Percentiles rank a stretch among this genome's conserved stretches.
Evolutionary conservation across 92 coral and sea anemone species (phyloP).

Genomic region (Muricea muricata): DNA sequence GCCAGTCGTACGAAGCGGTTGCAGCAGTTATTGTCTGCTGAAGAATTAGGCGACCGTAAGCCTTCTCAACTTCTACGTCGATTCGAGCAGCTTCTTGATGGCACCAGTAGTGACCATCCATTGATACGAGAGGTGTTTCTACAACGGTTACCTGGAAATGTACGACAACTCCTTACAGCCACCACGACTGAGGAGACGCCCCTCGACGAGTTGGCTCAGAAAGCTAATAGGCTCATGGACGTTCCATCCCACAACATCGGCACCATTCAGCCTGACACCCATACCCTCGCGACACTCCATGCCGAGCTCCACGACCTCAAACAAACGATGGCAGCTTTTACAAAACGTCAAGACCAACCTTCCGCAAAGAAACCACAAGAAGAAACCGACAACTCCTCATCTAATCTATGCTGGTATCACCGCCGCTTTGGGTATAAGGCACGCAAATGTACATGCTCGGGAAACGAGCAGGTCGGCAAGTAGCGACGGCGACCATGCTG

Average conservation of each 20-base stretch:
- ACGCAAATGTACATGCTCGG: no score
- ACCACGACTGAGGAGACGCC: no score
- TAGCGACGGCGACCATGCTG: no score
- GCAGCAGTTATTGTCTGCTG: constrained; percentile 27
- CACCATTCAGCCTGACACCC: background rate
- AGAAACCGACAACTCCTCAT: background rate
- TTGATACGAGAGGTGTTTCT: no score
- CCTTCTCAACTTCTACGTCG: no score
- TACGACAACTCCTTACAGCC: constrained; percentile 31
- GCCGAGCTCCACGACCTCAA: constrained; percentile 29
- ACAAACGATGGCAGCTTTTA: constrained; percentile 32
- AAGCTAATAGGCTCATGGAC: constrained; percentile 11
- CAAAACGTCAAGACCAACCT: background rate
- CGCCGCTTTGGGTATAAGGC: no score
- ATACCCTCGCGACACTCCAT: background rate
- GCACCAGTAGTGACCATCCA: no score
- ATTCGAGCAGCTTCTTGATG: no score
- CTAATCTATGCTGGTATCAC: no score
- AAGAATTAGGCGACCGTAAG: constrained; percentile 24
- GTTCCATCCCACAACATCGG: background rate
- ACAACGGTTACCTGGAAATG: no score
- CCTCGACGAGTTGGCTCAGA: background rate
- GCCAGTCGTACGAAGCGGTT: constrained; percentile 12
- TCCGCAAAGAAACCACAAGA: background rate
- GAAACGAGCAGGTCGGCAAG: no score